Evolutionary conservation across 2,797 vertebrate species (phyloP).

Genomic region (Nothura maculosa): DNA sequence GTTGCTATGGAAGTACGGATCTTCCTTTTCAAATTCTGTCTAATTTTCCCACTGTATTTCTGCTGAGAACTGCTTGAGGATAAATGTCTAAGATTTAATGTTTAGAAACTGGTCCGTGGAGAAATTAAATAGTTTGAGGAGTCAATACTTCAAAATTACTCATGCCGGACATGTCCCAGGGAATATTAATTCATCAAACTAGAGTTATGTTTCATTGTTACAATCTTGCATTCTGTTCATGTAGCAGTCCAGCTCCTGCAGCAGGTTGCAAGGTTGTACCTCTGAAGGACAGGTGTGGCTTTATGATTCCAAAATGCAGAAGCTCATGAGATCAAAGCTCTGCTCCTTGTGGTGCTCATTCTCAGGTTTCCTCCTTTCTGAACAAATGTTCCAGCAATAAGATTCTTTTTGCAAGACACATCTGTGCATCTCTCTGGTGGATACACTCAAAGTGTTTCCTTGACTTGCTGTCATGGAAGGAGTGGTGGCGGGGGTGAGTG

Average conservation of each 20-base stretch:
- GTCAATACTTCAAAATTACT: too few relatives aligned
- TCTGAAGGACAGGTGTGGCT: neutral
- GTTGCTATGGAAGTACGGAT: neutral
- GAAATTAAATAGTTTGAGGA: too few relatives aligned
- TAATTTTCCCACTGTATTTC: neutral
- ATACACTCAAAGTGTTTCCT: neutral
- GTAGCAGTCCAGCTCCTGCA: neutral
- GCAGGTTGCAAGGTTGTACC: neutral
- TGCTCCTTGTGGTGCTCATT: neutral
- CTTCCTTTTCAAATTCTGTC: neutral
- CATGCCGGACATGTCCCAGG: too few relatives aligned
- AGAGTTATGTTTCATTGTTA: too few relatives aligned
- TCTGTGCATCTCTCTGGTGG: neutral
- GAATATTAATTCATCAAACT: neutral
- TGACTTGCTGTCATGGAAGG: too few relatives aligned
- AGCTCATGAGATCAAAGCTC: neutral
- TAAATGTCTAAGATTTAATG: neutral
- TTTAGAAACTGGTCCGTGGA: neutral
- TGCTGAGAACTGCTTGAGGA: neutral
- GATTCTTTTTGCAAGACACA: neutral
- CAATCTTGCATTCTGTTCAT: neutral
- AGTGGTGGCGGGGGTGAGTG: too few relatives aligned
- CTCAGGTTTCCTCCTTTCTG: neutral
- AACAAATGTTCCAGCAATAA: neutral
- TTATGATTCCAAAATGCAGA: neutral